Base-by-base conservation (phyloP, 2,113 vertebrate species). In the Pimephales promelas region DNA sequence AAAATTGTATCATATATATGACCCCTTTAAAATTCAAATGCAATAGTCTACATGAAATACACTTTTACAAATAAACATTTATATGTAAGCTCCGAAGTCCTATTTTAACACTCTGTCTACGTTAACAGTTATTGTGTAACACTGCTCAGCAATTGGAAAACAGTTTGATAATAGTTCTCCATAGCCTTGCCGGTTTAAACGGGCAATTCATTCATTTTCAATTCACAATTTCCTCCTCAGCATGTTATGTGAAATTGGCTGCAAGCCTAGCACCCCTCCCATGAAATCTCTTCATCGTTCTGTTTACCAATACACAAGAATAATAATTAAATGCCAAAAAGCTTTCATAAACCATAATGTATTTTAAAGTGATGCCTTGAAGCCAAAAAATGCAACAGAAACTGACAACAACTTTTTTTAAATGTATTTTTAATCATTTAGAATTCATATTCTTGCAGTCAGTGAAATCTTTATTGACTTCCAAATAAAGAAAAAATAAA, bases 251-350 rank as follows among this genome's bases (percentile, higher is more conserved):
- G 14, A 52, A 66, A 52, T 52, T 52, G 72, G 7, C 14, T 28
- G 14, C 72, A 74, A 47, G 47, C 13, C 72, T 52, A 47, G 47
- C 13, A 18, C 11, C 8, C 26, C 28, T 74, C 2, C 24, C 13
- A 10, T 75, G 3, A 54, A 75, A 45, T 24, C 10, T 45, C 36
- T 45, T 71, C 36, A 45, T 49, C 7, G 1, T 31, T 20, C 26
- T 31, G 72, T 75, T 75, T 75, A 54, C 14, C 72, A 52, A 49
- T 10, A 43, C 24, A 75, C 47, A 31, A 13, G 0, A 71, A 45
- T 73, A 57, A 34, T 77, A 57, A 77, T 57, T 57, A 40, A 57
- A 47, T 22, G 57, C 57, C 77, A 79, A 45, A 64, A 66, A 62
- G 24, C 16, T 64, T 77, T 59, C 10, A 77, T 59, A 36, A 40